These are phyloP conservation scores for Pseudopodoces humilis DNA, from an alignment of 2,113 vertebrate genomes.

Conservation along the genomic window DNA sequence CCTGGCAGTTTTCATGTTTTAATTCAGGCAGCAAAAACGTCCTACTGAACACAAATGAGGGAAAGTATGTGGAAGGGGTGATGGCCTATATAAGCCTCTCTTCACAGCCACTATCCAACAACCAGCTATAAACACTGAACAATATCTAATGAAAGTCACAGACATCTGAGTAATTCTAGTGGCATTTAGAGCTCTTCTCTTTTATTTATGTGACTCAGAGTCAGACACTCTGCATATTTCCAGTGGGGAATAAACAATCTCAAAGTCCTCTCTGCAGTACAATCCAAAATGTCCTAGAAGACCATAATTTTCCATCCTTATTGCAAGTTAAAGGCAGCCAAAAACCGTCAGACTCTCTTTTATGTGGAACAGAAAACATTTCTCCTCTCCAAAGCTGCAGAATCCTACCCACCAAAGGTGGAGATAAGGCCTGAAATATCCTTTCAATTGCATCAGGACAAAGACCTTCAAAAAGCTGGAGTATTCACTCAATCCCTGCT, in stretches of 20 bases:
- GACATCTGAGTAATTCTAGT: slow-evolving; percentile 70
- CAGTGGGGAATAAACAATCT: slow-evolving; percentile 63
- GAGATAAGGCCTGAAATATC: not conserved
- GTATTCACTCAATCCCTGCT: not conserved
- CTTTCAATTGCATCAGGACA: not conserved
- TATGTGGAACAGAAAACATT: not conserved
- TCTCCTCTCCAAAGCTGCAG: not conserved
- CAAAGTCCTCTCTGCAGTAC: slow-evolving; percentile 41
- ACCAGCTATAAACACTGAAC: slow-evolving; percentile 59
- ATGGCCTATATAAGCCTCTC: slow-evolving; percentile 21
- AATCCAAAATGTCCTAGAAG: slow-evolving; percentile 50
- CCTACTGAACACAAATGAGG: not conserved
- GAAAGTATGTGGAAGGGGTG: not conserved
- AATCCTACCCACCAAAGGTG: not conserved
- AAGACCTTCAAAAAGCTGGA: not conserved
- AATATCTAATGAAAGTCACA: slow-evolving; percentile 63
- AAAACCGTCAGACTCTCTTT: not conserved
- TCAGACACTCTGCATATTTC: slow-evolving; percentile 28
- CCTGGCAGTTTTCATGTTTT: not conserved
- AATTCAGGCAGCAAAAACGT: not conserved
- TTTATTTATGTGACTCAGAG: slow-evolving; percentile 70
- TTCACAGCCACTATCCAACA: slow-evolving; percentile 1
- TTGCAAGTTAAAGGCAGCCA: slow-evolving; percentile 50
- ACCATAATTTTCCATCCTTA: slow-evolving; percentile 51
- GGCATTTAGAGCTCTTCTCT: slow-evolving; percentile 44